These are phyloP conservation scores for Peucedramus taeniatus DNA, from an alignment of 2,113 vertebrate genomes.

Conservation along the genomic window DNA sequence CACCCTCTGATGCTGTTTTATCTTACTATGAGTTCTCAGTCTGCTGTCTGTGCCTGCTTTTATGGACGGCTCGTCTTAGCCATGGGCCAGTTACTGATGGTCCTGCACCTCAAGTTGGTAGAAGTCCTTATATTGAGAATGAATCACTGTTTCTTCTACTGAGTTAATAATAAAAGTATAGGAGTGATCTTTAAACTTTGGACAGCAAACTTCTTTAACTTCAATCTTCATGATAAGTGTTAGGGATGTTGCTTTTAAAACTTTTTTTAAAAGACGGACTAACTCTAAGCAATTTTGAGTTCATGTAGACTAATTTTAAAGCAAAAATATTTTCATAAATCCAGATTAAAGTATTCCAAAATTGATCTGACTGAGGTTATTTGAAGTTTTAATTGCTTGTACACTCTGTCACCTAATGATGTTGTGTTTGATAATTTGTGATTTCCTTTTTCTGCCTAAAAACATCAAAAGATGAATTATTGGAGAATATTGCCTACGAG, in stretches of 20 bases:
- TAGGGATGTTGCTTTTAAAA: neutral
- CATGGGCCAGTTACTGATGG: neutral
- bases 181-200: neutral
- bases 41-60: neutral
- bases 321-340: neutral
- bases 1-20: neutral
- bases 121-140: neutral
- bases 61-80: neutral
- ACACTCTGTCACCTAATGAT: neutral
- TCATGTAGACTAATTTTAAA: neutral
- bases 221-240: rapidly evolving
- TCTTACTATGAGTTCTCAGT: neutral
- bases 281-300: neutral
- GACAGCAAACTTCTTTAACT: neutral
- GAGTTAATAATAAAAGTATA: neutral
- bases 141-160: neutral
- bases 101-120: neutral
- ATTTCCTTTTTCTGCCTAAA: conserved; percentile 48
- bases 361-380: neutral
- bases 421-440: neutral
- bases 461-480: conserved; percentile 21
- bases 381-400: conserved; percentile 16
- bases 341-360: neutral
- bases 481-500: neutral
- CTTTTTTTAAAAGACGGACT: neutral